These are phyloP conservation scores for Zygogramma bicolorata DNA, from an alignment of 2,888 invertebrate genomes.

Conservation along the genomic window DNA sequence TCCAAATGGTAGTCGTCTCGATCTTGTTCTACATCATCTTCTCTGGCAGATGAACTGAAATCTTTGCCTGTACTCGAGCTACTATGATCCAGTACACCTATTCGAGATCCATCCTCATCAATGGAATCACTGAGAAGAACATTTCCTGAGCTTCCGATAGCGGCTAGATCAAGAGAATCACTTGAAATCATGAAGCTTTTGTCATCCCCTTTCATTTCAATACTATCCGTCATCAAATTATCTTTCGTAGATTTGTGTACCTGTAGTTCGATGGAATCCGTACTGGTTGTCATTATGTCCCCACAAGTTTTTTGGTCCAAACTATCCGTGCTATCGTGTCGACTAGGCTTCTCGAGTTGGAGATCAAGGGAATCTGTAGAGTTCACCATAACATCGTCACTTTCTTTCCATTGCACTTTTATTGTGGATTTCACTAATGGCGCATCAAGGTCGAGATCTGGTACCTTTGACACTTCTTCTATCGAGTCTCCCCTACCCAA, in stretches of 20 bases:
- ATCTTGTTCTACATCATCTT: conserved; percentile 56
- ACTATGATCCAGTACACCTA: conserved; percentile 64
- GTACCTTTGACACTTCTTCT: conserved; percentile 70
- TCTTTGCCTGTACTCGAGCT: conserved; percentile 68
- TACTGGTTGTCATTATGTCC: conserved; percentile 72
- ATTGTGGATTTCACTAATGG: conserved; percentile 62
- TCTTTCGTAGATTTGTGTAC: conserved; percentile 59
- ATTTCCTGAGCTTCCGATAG: conserved; percentile 55
- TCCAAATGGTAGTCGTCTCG: conserved; percentile 72
- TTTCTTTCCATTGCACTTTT: conserved; percentile 64
- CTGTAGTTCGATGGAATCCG: conserved; percentile 70
- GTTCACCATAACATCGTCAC: conserved; percentile 71
- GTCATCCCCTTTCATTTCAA: conserved; percentile 66
- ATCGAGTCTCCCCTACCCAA: conserved; percentile 69
- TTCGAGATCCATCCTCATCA: conserved; percentile 66
- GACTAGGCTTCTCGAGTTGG: conserved; percentile 65
- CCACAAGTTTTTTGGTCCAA: conserved; percentile 72
- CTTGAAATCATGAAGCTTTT: conserved; percentile 67
- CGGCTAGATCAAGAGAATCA: conserved; percentile 68
- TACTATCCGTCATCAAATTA: conserved; percentile 71
- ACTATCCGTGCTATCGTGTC: conserved; percentile 77
- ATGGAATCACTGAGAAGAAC: conserved; percentile 66
- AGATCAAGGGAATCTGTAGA: conserved; percentile 76
- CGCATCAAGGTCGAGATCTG: conserved; percentile 68
- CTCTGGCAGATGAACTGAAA: conserved; percentile 66